A percentile compares a stretch with the other conserved stretches of the same genome.
These are phyloP conservation scores for Podotricha telesiphe DNA, from an alignment of 2,888 invertebrate genomes.

Conservation along the genomic window DNA sequence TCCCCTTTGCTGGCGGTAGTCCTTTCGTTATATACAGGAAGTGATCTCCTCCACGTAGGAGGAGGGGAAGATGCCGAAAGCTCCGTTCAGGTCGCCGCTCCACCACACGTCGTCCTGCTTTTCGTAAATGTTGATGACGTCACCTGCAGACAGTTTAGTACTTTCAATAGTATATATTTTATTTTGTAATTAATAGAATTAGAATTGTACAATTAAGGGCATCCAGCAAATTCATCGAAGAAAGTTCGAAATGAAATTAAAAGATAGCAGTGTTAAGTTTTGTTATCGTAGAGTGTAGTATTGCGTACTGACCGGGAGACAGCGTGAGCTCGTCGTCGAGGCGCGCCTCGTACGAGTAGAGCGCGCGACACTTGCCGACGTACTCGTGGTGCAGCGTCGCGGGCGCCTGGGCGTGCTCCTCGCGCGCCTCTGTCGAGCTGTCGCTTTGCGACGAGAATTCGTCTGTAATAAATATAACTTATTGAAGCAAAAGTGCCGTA, in stretches of 20 bases:
- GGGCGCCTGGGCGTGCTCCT: slow-evolving; percentile 71
- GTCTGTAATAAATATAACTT: slow-evolving; percentile 76
- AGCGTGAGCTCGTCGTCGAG: slow-evolving; percentile 93
- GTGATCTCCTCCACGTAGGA: slow-evolving; percentile 95
- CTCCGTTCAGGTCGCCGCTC: slow-evolving; percentile 94
- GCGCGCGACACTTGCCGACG: slow-evolving; percentile 91
- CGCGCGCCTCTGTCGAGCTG: slow-evolving; percentile 79
- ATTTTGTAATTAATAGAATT: no score
- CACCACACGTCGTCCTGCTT: slow-evolving; percentile 98
- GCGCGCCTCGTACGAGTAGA: slow-evolving; percentile 94
- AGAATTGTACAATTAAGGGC: no score
- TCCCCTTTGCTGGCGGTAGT: no score
- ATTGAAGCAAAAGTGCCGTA: not conserved
- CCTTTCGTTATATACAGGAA: slow-evolving; percentile 66
- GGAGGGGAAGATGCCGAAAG: slow-evolving; percentile 95
- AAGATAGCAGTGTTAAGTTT: no score
- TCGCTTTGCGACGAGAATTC: slow-evolving; percentile 92
- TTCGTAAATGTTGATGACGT: slow-evolving; percentile 93
- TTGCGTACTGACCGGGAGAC: slow-evolving; percentile 80
- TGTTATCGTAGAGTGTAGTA: no score
- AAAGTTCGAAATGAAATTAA: no score
- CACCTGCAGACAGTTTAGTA: slow-evolving; percentile 82
- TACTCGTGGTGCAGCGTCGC: slow-evolving; percentile 54
- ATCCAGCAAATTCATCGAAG: no score
- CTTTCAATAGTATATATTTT: not conserved